Conservation (phyloP, 2,113 vertebrate species). For the Spheniscus mendiculus region DNA sequence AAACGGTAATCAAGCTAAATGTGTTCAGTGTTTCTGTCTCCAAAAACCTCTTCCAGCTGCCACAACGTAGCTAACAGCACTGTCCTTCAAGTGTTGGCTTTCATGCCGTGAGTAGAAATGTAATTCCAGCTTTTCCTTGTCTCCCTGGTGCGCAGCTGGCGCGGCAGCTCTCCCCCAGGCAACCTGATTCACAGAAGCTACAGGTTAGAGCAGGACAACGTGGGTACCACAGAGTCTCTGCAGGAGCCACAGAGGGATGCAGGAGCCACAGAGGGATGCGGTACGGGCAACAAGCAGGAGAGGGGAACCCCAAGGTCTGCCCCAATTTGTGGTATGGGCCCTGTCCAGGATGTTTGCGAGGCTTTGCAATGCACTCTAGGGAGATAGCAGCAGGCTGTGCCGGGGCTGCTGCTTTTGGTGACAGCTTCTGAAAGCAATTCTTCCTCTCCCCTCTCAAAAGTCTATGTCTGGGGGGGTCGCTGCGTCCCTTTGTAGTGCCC, state of each 20-base stretch:
- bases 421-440: background rate
- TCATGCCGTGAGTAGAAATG: background rate
- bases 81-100: background rate
- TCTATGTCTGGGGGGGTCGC: background rate
- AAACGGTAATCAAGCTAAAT: background rate
- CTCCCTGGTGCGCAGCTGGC: background rate
- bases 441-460: background rate
- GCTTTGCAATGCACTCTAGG: rapidly evolving
- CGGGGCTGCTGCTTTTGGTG: background rate
- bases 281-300: background rate
- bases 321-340: background rate
- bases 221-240: background rate
- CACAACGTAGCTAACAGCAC: background rate
- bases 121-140: background rate
- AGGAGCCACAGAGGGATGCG: background rate
- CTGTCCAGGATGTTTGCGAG: rapidly evolving
- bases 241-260: background rate
- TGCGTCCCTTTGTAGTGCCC: background rate
- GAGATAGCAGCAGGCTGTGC: background rate
- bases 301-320: background rate
- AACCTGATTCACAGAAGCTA: background rate
- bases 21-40: background rate
- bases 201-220: background rate
- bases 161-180: background rate
- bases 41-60: background rate